phyloP scores from a whole-genome alignment of 2,797 vertebrate species.

The Rhabdomys pumilio region DNA sequence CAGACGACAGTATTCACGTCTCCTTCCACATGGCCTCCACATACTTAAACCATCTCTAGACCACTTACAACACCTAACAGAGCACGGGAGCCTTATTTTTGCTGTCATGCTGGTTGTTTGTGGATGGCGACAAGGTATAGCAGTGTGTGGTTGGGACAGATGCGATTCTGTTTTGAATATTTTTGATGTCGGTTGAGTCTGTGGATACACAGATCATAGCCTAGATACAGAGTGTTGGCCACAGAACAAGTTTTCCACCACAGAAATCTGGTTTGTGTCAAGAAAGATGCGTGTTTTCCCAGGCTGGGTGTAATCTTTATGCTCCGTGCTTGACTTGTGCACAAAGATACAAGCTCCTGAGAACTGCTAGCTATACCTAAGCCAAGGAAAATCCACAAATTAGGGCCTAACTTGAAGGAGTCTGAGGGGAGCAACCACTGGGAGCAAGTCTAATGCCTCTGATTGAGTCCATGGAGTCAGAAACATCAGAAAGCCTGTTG shows the following conservation, averaged over 20 bases:
- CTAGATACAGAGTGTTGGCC: background rate
- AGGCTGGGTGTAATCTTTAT: rapidly evolving
- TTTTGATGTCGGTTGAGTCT: background rate
- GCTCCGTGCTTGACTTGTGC: background rate
- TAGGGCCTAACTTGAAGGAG: background rate
- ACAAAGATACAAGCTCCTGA: rapidly evolving
- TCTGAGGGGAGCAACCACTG: background rate
- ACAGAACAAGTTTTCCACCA: background rate
- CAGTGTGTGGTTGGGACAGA: background rate
- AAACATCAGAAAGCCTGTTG: background rate
- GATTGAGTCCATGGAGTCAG: background rate
- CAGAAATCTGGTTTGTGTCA: background rate
- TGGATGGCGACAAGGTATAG: background rate
- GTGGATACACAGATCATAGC: background rate
- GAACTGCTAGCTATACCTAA: background rate
- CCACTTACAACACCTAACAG: no score
- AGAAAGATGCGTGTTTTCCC: background rate
- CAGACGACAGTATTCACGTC: background rate
- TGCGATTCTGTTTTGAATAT: background rate
- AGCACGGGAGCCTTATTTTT: rapidly evolving
- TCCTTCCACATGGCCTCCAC: background rate
- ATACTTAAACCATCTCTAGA: background rate
- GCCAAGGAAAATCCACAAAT: background rate
- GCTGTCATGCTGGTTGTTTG: background rate
- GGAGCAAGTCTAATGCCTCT: background rate